Conservation (phyloP, 2,797 vertebrate species). For the Notamacropus eugenii region DNA sequence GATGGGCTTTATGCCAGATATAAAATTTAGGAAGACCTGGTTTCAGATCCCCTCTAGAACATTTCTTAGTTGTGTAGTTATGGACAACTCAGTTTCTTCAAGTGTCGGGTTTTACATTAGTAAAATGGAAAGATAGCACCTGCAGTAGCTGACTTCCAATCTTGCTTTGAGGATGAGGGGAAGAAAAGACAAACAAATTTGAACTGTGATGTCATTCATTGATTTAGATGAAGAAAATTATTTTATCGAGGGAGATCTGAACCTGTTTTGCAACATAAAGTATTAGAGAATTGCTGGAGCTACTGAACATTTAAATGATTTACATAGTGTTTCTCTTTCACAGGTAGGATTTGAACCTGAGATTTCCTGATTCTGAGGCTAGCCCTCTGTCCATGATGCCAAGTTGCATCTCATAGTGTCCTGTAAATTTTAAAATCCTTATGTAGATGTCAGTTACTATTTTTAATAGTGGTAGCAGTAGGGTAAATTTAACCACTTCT, state of each 20-base stretch:
- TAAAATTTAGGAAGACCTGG: background rate
- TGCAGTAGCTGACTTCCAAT: background rate
- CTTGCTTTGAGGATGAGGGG: background rate
- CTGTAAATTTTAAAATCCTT: background rate
- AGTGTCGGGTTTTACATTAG: background rate
- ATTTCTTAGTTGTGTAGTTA: background rate
- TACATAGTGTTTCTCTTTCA: background rate
- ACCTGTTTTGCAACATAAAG: background rate
- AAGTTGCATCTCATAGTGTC: background rate
- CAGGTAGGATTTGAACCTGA: background rate
- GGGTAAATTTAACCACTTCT: background rate
- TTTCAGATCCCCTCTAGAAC: background rate
- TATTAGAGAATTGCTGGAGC: background rate
- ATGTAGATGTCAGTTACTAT: background rate
- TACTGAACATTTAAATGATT: background rate
- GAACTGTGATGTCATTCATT: background rate
- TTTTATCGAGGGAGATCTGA: background rate
- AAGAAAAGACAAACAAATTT: background rate
- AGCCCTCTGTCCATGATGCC: background rate
- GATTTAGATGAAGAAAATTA: background rate
- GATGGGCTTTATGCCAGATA: background rate
- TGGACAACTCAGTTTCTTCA: background rate
- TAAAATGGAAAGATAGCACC: background rate
- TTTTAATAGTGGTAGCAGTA: background rate
- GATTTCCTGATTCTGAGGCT: background rate